phyloP scores from a whole-genome alignment of 2,113 vertebrate species.

The Sprattus sprattus region DNA sequence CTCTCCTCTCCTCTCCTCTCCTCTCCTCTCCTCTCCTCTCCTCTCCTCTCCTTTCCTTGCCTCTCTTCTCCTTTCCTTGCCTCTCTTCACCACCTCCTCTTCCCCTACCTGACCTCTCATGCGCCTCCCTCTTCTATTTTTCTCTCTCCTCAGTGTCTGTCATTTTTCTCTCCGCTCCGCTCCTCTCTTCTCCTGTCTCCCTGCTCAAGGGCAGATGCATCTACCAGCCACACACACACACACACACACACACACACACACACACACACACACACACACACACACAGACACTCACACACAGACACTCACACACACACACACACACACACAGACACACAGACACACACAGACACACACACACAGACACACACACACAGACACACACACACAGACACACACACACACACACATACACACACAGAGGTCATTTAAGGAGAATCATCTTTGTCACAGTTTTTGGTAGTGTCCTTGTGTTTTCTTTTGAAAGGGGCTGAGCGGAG shows the following conservation, averaged over 20 bases:
- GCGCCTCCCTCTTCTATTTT: neutral
- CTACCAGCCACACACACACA: neutral
- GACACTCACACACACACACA: too few species aligned
- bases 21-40: neutral
- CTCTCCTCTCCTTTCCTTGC: neutral
- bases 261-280: neutral
- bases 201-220: neutral
- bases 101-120: neutral
- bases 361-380: neutral
- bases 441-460: neutral
- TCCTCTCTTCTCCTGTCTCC: neutral
- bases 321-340: too few species aligned
- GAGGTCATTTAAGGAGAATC: neutral
- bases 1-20: neutral
- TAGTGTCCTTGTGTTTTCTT: neutral
- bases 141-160: neutral
- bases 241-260: neutral
- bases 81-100: neutral
- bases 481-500: neutral
- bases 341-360: neutral
- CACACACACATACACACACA: neutral
- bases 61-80: neutral
- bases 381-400: neutral
- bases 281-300: neutral
- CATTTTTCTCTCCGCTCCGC: neutral